A percentile compares a stretch with the other conserved stretches of the same genome.
These are phyloP conservation scores for Epinephelus fuscoguttatus DNA, from an alignment of 2,113 vertebrate genomes.

Conservation along the genomic window DNA sequence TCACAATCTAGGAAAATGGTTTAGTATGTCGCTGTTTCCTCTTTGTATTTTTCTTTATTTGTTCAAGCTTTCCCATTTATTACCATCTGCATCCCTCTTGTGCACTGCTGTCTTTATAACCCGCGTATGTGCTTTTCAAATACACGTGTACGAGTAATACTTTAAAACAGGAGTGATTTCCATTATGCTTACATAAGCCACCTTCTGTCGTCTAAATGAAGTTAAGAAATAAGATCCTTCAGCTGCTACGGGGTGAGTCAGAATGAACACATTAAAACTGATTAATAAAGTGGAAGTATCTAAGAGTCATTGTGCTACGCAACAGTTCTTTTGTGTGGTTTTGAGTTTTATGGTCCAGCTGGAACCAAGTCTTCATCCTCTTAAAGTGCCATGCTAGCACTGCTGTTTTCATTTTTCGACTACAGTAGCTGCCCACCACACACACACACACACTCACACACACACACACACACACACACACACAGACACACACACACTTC, in stretches of 20 bases:
- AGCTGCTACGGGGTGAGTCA: slow-evolving; percentile 44
- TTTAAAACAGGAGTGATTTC: slow-evolving; percentile 62
- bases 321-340: slow-evolving; percentile 52
- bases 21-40: slow-evolving; percentile 5
- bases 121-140: slow-evolving; percentile 34
- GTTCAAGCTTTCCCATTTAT: neutral
- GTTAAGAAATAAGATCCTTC: slow-evolving; percentile 66
- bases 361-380: slow-evolving; percentile 56
- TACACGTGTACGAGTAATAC: slow-evolving; percentile 36
- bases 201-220: slow-evolving; percentile 61
- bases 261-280: neutral
- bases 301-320: slow-evolving; percentile 22
- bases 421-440: slow-evolving; percentile 60
- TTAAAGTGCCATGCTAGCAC: slow-evolving; percentile 52
- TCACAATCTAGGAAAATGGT: neutral
- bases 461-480: slow-evolving; percentile 31
- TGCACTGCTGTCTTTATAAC: neutral
- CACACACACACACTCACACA: slow-evolving; percentile 18
- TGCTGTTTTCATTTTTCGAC: slow-evolving; percentile 67
- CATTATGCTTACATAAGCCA: slow-evolving; percentile 65
- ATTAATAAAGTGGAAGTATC: neutral
- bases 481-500: slow-evolving; percentile 49
- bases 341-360: slow-evolving; percentile 60
- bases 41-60: slow-evolving; percentile 5
- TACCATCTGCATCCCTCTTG: slow-evolving; percentile 4